Base-by-base conservation (phyloP, 2,888 invertebrate genomes). In the Ptilodon capucinus region DNA sequence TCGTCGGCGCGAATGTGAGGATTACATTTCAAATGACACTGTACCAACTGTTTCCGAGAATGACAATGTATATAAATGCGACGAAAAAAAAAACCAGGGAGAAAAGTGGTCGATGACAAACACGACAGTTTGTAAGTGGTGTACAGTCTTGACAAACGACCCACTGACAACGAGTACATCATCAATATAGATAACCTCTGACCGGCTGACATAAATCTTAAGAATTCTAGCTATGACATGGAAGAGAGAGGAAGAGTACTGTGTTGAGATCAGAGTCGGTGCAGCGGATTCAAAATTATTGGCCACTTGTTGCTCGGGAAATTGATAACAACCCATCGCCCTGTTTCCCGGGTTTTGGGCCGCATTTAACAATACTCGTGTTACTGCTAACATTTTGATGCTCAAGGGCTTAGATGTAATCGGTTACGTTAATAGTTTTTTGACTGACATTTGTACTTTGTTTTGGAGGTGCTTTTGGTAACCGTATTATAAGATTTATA, bases 231-330 rank as follows among this genome's bases (percentile, higher is more conserved):
- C 54, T 64, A 57, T 64, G 64, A 69, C 67, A 70, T 71, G 71
- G 76, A 74, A 79, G 74, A 76, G 64, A 71, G 59, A 60, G 68
- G 66, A 57, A 62, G 59, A 60, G 46, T 61, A 64, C 70, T 66
- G 65, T 65, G 61, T 54, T n/a, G n/a, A 61, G 60, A 73, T 64
- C 65, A 76, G 68, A 62, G 71, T 63, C 74, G 80, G 71, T 83
- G 81, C 81, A 84, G 63, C 78, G 80, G 77, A 83, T 81, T 84
- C 85, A 87, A 83, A 90, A 88, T 90, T 89, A 91, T 89, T 74
- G 84, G 64, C 90, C 89, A 91, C 91, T 89, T 90, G 90, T 91
- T 91, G 90, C 90, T 58, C 70, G 72, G 80, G 76, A 85, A 88
- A 88, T 90, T 90, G 89, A 90, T 89, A 90, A 88, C 85, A 84